Evolutionary conservation across 2,797 vertebrate genomes (phyloP).

Genomic region (Artibeus jamaicensis): DNA sequence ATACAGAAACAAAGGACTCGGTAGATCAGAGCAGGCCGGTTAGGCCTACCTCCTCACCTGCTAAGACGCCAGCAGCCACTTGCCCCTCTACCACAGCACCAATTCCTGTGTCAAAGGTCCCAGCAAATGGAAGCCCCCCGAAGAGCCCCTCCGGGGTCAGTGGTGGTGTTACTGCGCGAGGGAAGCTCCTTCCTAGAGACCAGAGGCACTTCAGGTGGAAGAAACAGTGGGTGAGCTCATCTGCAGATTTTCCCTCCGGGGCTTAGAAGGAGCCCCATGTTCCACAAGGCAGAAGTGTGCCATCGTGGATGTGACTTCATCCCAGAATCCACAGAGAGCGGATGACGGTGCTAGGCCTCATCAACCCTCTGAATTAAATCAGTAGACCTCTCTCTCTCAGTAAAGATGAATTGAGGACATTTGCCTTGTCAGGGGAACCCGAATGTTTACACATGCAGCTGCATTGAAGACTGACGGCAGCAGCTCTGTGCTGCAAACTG

Average conservation of each 20-base stretch:
- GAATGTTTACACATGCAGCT: constrained; percentile 90
- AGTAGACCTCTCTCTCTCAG: constrained; percentile 88
- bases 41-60: neutral
- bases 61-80: neutral
- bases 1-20: neutral
- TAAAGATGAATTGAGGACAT: constrained; percentile 91
- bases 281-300: neutral
- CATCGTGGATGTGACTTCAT: neutral
- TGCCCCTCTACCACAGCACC: neutral
- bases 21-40: neutral
- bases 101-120: neutral
- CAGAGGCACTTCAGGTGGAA: neutral
- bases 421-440: constrained; percentile 87
- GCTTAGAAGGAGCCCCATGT: neutral
- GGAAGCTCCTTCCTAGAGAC: neutral
- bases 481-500: constrained; percentile 90
- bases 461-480: constrained; percentile 86
- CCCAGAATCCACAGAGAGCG: neutral
- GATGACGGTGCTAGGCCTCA: neutral
- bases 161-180: neutral
- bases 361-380: constrained; percentile 78
- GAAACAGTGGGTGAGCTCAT: neutral
- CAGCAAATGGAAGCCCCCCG: neutral
- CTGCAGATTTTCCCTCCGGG: neutral
- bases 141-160: neutral